These are phyloP conservation scores for Ganaspis brasiliensis DNA, from an alignment of 2,888 invertebrate genomes.

Conservation along the genomic window DNA sequence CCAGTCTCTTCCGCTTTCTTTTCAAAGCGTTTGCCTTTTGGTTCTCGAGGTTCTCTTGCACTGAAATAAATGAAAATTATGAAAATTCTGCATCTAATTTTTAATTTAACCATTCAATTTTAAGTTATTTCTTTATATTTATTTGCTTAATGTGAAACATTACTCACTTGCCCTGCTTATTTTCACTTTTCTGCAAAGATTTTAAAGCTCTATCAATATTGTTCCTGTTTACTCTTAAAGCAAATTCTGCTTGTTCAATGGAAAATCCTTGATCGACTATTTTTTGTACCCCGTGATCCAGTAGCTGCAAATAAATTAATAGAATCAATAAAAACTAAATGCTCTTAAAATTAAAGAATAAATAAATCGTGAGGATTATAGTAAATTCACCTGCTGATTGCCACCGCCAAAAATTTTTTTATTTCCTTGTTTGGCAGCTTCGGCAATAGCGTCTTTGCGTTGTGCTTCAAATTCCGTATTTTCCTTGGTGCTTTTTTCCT, in stretches of 20 bases:
- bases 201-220: conserved; percentile 88
- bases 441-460: conserved; percentile 93
- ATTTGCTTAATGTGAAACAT: not conserved
- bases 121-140: no score
- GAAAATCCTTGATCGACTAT: conserved; percentile 91
- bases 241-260: conserved; percentile 89
- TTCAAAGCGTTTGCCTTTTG: conserved; percentile 78
- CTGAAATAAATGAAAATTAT: conserved; percentile 42
- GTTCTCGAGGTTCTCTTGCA: conserved; percentile 81
- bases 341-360: no score
- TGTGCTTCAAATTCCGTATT: conserved; percentile 94
- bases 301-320: conserved; percentile 82
- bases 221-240: conserved; percentile 87
- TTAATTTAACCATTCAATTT: no score
- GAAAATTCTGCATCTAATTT: no score
- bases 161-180: conserved; percentile 69
- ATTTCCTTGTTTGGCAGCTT: conserved; percentile 87
- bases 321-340: no score
- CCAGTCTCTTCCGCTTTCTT: conserved; percentile 83
- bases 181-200: conserved; percentile 83
- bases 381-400: conserved; percentile 80
- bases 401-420: conserved; percentile 83
- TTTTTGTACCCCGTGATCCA: conserved; percentile 89
- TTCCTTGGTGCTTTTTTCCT: conserved; percentile 85
- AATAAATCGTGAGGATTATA: no score